Base-by-base conservation (phyloP, 2,797 vertebrate genomes). In the Mico argentatus region DNA sequence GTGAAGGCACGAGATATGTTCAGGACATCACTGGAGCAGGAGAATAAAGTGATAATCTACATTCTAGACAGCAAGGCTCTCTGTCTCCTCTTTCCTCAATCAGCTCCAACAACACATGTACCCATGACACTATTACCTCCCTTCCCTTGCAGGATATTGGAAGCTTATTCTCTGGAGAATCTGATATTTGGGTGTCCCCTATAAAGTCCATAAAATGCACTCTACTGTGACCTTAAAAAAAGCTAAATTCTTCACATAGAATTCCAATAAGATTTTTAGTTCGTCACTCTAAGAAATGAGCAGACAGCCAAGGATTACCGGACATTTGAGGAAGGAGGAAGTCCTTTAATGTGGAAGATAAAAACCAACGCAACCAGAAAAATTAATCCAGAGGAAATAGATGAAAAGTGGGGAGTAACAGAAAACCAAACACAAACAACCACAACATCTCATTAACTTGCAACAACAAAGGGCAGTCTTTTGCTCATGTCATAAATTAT, bases 241-340 rank as follows among this genome's bases (percentile, higher is more conserved):
- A 8, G 4, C 26, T 93, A 55, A 11, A 59, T 44, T 80, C 17
- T 91, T 41, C 27, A 48, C 26, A 5, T 10, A 75, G 24, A 82
- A 39, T 91, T 93, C 30, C 61, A 94, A 52, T 52, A 83, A 24
- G 13, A 22, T 67, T 91, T 70, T 88, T 85, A 94, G 46, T 90
- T 91, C 57, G 30, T 48, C 11, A 36, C n/a, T 90, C n/a, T 97
- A 90, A 95, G 84, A 94, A 95, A 91, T 88, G 61, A 95, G 33
- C 46, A 41, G 41, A 44, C 22, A 79, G n/a, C n/a, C 59, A 86
- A 86, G 55, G 44, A 91, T 82, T 87, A 86, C 33, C 12, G 91
- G 48, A 80, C 17, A 95, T 89, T 91, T 80, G 36, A 94, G 26
- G 52, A 91, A 93, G 87, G 33, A 94, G 26, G 52, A 91, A 93